Evolutionary conservation across 1,140 invertebrate genomes (phyloP), one percentile per base, ranked within the genome.

Genomic region (Pseudomyrmex dendroicus): DNA sequence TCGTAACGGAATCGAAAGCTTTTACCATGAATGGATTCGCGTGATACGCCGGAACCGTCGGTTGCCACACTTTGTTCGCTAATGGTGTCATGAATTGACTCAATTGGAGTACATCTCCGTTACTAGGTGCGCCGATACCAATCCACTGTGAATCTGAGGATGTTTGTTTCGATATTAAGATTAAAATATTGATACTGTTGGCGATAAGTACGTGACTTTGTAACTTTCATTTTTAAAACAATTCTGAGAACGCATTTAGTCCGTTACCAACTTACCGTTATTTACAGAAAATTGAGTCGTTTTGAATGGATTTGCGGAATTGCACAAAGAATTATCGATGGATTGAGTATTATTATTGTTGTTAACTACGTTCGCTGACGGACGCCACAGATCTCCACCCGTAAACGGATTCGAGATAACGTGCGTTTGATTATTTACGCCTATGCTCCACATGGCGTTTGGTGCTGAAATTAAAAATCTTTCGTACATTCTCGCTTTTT

Each of bases 11-110:
- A 35, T 35, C 7, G 35, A 35, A 35, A 35, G 35, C 5, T 35
- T 86, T 90, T 89, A 94, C 94, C 90, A 92, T 91, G 86, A 94
- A 94, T 83, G 94, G 93, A 90, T 94, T 94, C 72, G 93, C 93
- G 73, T 93, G 93, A 89, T 92, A 94, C 76, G 91, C 89, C 57
- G 93, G 90, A 83, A 94, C 92, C 76, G 90, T 91, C 64, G 93
- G 93, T 90, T 94, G 93, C 94, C 94, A 94, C 22, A 92, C 90
- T 92, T 93, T 94, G 66, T 92, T 92, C 52, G 93, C 88, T 84
- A 93, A 89, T 80, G 92, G 89, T 73, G 93, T 92, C 93, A 93
- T 92, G 89, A 92, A 84, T 88, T 94, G 92, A 94, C 92, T 94
- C 91, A 93, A 93, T 90, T 93, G 89, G 91, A 93, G 91, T 87